phyloP scores from a whole-genome alignment of 2,113 vertebrate species.

The Menidia beryllina region DNA sequence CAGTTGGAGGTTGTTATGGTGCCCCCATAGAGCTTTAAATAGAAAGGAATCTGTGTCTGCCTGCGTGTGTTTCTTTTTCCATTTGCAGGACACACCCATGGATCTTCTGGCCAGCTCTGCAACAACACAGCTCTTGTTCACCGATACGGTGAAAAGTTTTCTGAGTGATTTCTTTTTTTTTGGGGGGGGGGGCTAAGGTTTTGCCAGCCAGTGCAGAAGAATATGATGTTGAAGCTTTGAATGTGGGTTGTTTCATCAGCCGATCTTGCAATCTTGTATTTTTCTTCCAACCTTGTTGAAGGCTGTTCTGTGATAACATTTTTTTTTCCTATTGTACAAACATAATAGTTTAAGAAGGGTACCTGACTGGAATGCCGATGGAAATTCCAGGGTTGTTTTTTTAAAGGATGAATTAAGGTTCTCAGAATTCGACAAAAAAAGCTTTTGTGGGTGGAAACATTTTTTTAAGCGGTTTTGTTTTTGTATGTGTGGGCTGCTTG shows the following conservation, averaged over 20 bases:
- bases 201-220: neutral
- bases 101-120: conserved; percentile 54
- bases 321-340: neutral
- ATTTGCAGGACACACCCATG: conserved; percentile 68
- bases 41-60: conserved; percentile 75
- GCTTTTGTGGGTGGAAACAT: conserved; percentile 26
- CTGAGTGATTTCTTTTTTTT: conserved; percentile 11
- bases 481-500: conserved; percentile 22
- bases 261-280: no score
- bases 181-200: conserved; percentile 7
- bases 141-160: conserved; percentile 16
- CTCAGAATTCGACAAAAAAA: conserved; percentile 43
- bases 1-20: conserved; percentile 53
- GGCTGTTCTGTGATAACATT: neutral
- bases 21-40: conserved; percentile 65
- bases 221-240: neutral
- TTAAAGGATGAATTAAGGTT: conserved; percentile 23
- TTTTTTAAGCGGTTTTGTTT: conserved; percentile 12
- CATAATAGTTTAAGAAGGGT: no score
- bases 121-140: conserved; percentile 58
- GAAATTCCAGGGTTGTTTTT: conserved; percentile 46
- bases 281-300: conserved; percentile 4
- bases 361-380: neutral
- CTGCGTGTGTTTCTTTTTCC: conserved; percentile 71
- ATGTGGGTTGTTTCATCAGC: conserved; percentile 12